Base-by-base conservation (phyloP, 2,113 vertebrate genomes). In the Hippocampus comes region DNA sequence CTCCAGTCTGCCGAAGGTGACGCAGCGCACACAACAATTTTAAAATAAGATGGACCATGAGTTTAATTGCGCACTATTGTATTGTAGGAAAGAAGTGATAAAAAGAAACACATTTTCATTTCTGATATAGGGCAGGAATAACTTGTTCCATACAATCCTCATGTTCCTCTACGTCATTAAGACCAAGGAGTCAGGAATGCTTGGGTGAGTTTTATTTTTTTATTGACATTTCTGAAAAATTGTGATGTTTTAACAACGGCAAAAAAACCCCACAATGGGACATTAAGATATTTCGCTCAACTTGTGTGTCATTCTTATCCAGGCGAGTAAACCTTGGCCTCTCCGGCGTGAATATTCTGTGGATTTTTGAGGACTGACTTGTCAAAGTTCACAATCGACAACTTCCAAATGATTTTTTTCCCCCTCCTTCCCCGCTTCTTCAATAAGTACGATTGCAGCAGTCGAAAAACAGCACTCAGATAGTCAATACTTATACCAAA, bases 121-220 rank as follows among this genome's bases (percentile, higher is more conserved):
- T 77, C n/a, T 64, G 4, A 84, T 82, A 68, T 87, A 99, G 97
- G 97, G 95, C 75, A 93, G 97, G 86, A 99, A 98, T 89, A 99
- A 99, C 85, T 92, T 99, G 90, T 98, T 99, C 86, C 97, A 99
- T 81, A 98, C 96, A 0, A 84, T 98, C 83, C 93, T 99, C 9
- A 98, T 99, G 97, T 99, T 99, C 72, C 94, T 99, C 51, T 98
- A 94, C 51, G 92, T 98, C 82, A 98, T 99, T 70, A 98, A 98
- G 87, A 95, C 94, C 0, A 99, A 98, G 86, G 97, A 99, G 75
- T 96, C 96, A 0, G 97, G 97, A 57, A 99, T 99, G 97, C 76
- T 99, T 51, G 97, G 97, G 97, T 99, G 89, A 84, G 97, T 34
- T 30, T 5, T 30, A 1, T 12, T 27, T 25, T 59, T 15, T n/a